Evolutionary conservation across 2,888 invertebrate genomes (phyloP), one percentile per base, ranked within the genome.

Genomic region (Cancer borealis): DNA sequence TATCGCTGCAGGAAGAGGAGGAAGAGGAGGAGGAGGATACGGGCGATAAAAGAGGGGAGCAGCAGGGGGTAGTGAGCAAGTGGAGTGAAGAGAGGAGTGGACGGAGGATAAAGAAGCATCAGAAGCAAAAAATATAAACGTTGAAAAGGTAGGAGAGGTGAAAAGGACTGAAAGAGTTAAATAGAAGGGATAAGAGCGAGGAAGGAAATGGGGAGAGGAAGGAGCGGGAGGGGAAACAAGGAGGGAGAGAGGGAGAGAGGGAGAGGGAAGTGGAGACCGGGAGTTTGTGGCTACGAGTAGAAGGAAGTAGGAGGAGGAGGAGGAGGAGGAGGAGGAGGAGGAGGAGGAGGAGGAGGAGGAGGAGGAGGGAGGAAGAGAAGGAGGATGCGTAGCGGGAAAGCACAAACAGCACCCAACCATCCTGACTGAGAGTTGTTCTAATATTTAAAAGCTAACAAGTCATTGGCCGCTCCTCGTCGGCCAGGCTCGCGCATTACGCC

Each of bases 381-480:
- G 54, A 54, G 54, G 39, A 79, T 10, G 30, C 14, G 79, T 30
- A 79, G 79, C 30, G 79, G 79, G 30, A 30, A 30, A 79, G 79
- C 79, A 79, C 46, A 73, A 88, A 8, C 88, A 46, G 47, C 91
- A 45, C 73, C 91, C 66, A 45, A 46, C 91, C 66, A 46, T 66
- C 91, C 17, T n/a, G 66, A 46, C 91, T 45, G 46, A 30, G n/a
- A 88, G n/a, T 91, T 73, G 66, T 73, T 91, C 45, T 73, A 91
- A 91, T 73, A 66, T 91, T 91, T 45, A 73, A 91, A 21, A 91
- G 91, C 91, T 73, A 91, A 91, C 91, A 91, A 66, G 91, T 91
- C 91, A 91, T 73, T 91, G 73, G 73, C 73, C 91, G 91, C 91
- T 91, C 66, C 91, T 60, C 30, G 39, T 66, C 26, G 60, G 60